Base-by-base conservation (phyloP, 2,113 vertebrate genomes). In the Archocentrus centrarchus region DNA sequence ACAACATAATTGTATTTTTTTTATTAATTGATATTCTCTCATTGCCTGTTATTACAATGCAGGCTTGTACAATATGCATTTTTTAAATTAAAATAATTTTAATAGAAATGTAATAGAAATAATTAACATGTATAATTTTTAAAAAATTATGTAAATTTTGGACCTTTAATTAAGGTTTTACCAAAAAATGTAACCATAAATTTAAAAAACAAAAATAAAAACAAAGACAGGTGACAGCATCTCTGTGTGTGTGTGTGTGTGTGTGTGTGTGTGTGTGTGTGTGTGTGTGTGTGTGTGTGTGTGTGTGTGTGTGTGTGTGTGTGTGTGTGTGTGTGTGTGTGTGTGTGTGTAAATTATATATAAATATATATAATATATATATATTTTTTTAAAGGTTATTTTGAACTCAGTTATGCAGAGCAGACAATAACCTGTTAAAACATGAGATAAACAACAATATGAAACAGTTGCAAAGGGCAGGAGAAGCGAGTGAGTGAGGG, bases 371-470 rank as follows among this genome's bases (percentile, higher is more conserved):
- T 7, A 35, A 35, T 35, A 35, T 35, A 35, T 35, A 35, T 6
- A 35, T 32, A 37, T 37, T 8, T 9, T 30, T 76, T 53, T 32
- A 80, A 47, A 83, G 75, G 7, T 81, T 5, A 13, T 17, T 44
- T 15, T 61, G 50, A 75, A 82, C 58, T 79, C 63, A 14, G 39
- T 30, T 24, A 55, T 81, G 37, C 75, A 87, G 24, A 84, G 37
- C 84, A 68, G 77, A 84, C 35, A 59, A 62, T 64, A 78, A 86
- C 0, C 75, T 62, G 92, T 91, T 92, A 78, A 91, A 87, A 86
- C 44, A 20, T 2, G 77, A 85, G 59, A 88, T 81, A 91, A 93
- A 93, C 91, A 94, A 89, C 84, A 91, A 90, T 90, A 88, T 86
- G 88, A 83, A 89, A 84, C 84, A 83, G 87, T 83, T 73, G 58